Conservation (phyloP, 1,140 invertebrate genomes). For the Anoplophora glabripennis region DNA sequence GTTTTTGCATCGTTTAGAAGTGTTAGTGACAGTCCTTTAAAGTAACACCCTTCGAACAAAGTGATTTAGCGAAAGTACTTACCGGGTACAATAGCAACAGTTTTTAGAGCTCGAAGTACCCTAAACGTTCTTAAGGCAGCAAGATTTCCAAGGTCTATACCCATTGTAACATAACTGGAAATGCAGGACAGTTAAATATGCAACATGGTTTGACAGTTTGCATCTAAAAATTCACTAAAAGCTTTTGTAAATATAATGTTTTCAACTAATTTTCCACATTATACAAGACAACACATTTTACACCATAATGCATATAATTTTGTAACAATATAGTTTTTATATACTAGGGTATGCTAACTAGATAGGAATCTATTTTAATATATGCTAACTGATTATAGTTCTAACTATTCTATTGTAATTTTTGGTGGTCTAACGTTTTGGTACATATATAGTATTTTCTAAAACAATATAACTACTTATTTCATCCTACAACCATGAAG, state of each 20-base stretch:
- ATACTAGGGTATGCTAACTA: slow-evolving; percentile 13
- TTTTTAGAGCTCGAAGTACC: slow-evolving; percentile 97
- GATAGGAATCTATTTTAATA: neutral
- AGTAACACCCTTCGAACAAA: neutral
- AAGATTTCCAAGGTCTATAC: slow-evolving; percentile 96
- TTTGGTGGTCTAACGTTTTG: slow-evolving; percentile 11
- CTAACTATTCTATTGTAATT: slow-evolving; percentile 22
- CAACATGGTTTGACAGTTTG: slow-evolving; percentile 7
- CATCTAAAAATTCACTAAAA: slow-evolving; percentile 24
- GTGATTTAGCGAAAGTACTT: slow-evolving; percentile 39
- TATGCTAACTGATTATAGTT: slow-evolving; percentile 14
- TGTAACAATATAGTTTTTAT: neutral
- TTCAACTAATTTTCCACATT: slow-evolving; percentile 9
- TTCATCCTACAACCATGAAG: slow-evolving; percentile 26
- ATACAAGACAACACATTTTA: slow-evolving; percentile 17
- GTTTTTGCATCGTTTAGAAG: too few relatives aligned
- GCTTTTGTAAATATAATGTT: slow-evolving; percentile 12
- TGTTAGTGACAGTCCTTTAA: too few relatives aligned
- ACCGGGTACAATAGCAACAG: slow-evolving; percentile 99
- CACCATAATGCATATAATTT: slow-evolving; percentile 18
- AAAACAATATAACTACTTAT: slow-evolving; percentile 27
- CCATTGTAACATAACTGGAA: slow-evolving; percentile 97
- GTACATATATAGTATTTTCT: slow-evolving; percentile 18
- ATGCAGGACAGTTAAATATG: slow-evolving; percentile 19
- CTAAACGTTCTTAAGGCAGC: slow-evolving; percentile 97